Base-by-base conservation (phyloP, 2,888 invertebrate genomes). In the Cantharis nigra region DNA sequence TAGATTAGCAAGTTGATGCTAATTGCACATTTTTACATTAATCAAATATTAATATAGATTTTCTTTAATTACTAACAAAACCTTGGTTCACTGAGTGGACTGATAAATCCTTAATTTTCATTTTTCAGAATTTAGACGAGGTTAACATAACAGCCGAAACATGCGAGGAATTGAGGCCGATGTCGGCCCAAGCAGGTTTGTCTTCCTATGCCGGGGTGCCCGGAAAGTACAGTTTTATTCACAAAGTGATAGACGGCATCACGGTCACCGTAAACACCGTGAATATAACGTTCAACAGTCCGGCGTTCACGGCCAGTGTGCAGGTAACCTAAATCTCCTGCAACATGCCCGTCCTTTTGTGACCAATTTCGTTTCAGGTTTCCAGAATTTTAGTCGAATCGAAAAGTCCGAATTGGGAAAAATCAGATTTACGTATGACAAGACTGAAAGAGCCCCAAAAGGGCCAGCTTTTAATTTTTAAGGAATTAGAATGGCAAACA, bases 241-340 rank as follows among this genome's bases (percentile, higher is more conserved):
- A 97, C 87, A 94, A 97, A 92, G 97, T 99, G 78, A 96, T 99
- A 85, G 99, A 99, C 90, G 99, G 99, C 78, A 98, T 99, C 86
- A 98, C 97, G 67, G 94, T 99, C 81, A 93, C 95, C 87, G 97
- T 99, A 82, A 99, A 99, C 89, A 96, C 96, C 76, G 97, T 99
- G 77, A 94, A 95, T 87, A 93, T 99, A 85, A 95, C 95, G 85
- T 98, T 99, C 90, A 94, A 93, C 84, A 98, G 98, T 88, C 96
- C 96, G 83, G 97, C 97, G 74, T 99, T 99, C 90, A 94, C 95
- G 84, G 98, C 98, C 79, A 96, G 97, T 84, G 95, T 99, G 87
- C 97, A 98, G 94, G 98, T 98, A 87, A 83, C 84, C 79, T 23
- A 63, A 65, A 3, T 28, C 62, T 5, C 4, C 2, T 16, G 71